Evolutionary conservation across 2,888 invertebrate genomes (phyloP).

Genomic region (Conus canariensis): DNA sequence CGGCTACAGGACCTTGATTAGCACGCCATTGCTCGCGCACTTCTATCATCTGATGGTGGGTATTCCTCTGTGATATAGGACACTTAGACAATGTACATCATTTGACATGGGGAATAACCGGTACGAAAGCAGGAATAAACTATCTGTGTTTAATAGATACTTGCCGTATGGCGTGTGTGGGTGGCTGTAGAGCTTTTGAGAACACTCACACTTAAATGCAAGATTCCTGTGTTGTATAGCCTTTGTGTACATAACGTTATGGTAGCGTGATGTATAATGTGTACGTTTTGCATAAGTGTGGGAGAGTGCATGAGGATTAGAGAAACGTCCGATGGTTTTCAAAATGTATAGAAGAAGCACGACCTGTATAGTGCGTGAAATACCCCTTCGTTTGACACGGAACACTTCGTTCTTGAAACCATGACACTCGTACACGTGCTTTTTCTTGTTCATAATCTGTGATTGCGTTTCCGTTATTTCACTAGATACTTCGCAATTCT

Average conservation of each 20-base stretch:
- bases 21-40: no score
- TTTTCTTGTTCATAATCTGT: not conserved
- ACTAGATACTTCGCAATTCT: no score
- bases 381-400: not conserved
- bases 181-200: no score
- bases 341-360: not conserved
- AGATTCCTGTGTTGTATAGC: not conserved
- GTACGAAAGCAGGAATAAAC: no score
- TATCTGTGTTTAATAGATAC: no score
- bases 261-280: not conserved
- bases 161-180: no score
- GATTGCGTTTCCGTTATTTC: not conserved
- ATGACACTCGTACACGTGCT: not conserved
- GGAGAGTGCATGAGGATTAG: not conserved
- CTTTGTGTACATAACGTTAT: not conserved
- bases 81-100: not conserved
- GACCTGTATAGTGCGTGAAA: not conserved
- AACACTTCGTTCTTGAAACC: conserved; percentile 13
- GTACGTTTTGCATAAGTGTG: not conserved
- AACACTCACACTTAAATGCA: no score
- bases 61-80: not conserved
- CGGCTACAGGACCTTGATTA: no score
- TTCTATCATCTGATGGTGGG: no score
- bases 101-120: no score
- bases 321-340: not conserved